Evolutionary conservation across 2,113 vertebrate species (phyloP), one percentile per base, ranked within the genome.

Genomic region (Neolamprologus caudopunctatus): DNA sequence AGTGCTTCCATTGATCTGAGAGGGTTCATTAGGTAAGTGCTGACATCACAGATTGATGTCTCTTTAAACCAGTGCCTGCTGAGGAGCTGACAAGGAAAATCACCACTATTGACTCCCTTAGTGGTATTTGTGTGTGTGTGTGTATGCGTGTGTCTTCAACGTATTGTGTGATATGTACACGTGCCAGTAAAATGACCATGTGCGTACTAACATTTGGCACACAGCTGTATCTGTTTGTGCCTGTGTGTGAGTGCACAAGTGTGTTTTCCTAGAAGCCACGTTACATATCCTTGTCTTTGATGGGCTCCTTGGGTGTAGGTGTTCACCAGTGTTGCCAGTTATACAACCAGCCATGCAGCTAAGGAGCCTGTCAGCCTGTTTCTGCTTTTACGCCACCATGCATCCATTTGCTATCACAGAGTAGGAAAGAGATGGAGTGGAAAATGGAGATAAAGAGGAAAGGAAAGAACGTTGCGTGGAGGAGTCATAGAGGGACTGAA

Each of bases 11-110:
- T 98, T 97, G 98, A 99, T 99, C 97, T 97, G 97, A 96, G 96
- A 97, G 96, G 97, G 97, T 98, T 98, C 97, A 97, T 99, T 98
- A 98, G 97, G 98, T 98, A 98, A 97, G 98, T 98, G 97, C 97
- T 98, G 98, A 98, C 98, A 99, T 98, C 97, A 98, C 94, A 97
- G 98, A 99, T 97, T 98, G 98, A 99, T 98, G 98, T 98, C 97
- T 99, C 98, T 98, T 98, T 98, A 99, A 98, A 98, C 97, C 97
- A 98, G 97, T 97, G 97, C 96, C 96, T 97, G 95, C 95, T 95
- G 88, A 96, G 94, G 95, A 97, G 96, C 97, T 96, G 95, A 97
- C 97, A 96, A 92, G 93, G 97, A 97, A 97, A 98, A 98, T 99
- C 97, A 97, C 96, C 98, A 97, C 96, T 98, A 98, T 99, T 94